Percentiles rank a stretch among this genome's conserved stretches.
Evolutionary conservation across 1,140 invertebrate species (phyloP).

Genomic region (Apis laboriosa): DNA sequence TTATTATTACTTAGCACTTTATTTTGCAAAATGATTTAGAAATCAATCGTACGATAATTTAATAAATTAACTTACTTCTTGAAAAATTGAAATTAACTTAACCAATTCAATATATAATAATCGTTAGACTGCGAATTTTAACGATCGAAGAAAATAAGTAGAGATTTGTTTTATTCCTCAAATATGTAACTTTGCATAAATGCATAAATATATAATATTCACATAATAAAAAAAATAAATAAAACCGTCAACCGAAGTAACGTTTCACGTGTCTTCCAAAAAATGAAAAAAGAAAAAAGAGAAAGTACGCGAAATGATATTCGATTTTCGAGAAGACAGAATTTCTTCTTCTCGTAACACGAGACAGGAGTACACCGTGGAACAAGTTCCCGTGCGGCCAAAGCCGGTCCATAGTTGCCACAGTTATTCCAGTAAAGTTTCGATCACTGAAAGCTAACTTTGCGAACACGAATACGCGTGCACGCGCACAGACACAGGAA

Average conservation of each 20-base stretch:
- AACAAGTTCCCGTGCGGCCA: conserved; percentile 21
- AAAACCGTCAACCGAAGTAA: background rate
- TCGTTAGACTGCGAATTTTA: too few relatives aligned
- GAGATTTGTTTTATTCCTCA: too few relatives aligned
- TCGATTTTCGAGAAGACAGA: background rate
- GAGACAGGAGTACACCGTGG: background rate
- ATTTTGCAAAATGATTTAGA: too few relatives aligned
- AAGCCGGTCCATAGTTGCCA: conserved; percentile 28
- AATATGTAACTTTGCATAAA: too few relatives aligned
- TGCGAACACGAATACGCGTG: background rate
- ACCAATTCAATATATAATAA: too few relatives aligned
- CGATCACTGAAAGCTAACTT: conserved; percentile 47
- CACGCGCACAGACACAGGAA: conserved; percentile 10
- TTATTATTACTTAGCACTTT: too few relatives aligned
- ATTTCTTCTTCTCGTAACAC: background rate
- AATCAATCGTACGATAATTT: too few relatives aligned
- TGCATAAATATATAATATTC: too few relatives aligned
- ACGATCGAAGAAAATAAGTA: too few relatives aligned
- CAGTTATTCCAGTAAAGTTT: conserved; percentile 51
- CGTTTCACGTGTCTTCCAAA: background rate
- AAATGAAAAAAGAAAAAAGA: background rate
- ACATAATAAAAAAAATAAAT: too few relatives aligned
- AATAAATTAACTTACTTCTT: too few relatives aligned
- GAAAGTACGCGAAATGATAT: background rate
- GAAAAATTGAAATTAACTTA: too few relatives aligned